A percentile compares a stretch with the other conserved stretches of the same genome.
Evolutionary conservation across 1,140 invertebrate genomes (phyloP).

Genomic region (Drosophila pandora): DNA sequence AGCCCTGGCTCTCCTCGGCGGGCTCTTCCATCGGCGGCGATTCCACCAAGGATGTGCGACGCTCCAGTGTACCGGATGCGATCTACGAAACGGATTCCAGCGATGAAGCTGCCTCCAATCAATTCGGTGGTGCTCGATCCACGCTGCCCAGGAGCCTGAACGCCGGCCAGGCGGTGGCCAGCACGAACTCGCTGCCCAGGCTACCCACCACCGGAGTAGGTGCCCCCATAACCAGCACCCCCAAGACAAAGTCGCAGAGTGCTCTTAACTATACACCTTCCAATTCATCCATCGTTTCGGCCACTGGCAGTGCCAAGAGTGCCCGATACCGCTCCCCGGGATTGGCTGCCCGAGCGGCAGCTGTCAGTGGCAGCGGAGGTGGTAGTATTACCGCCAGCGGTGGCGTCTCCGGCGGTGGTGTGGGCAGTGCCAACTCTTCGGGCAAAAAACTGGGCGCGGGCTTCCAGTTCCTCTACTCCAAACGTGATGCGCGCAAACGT

Average conservation of each 20-base stretch:
- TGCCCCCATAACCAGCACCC: constrained; percentile 83
- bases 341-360: constrained; percentile 84
- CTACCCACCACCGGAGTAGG: constrained; percentile 86
- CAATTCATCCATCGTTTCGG: constrained; percentile 32
- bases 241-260: constrained; percentile 89
- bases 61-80: constrained; percentile 89
- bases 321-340: constrained; percentile 94
- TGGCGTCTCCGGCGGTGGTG: constrained; percentile 7
- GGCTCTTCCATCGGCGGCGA: constrained; percentile 59
- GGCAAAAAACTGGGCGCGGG: constrained; percentile 89
- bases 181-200: constrained; percentile 90
- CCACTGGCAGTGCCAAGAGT: constrained; percentile 89
- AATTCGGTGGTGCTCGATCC: constrained; percentile 84
- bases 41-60: constrained; percentile 75
- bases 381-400: constrained; percentile 81
- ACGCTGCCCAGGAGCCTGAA: constrained; percentile 88
- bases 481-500: constrained; percentile 85
- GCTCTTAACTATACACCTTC: constrained; percentile 85
- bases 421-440: constrained; percentile 42
- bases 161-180: constrained; percentile 84
- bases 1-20: constrained; percentile 84
- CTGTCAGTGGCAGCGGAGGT: constrained; percentile 75
- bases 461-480: constrained; percentile 86
- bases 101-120: constrained; percentile 87
- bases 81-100: constrained; percentile 87